Conservation (phyloP, 2,113 vertebrate genomes). For the Geococcyx californianus region DNA sequence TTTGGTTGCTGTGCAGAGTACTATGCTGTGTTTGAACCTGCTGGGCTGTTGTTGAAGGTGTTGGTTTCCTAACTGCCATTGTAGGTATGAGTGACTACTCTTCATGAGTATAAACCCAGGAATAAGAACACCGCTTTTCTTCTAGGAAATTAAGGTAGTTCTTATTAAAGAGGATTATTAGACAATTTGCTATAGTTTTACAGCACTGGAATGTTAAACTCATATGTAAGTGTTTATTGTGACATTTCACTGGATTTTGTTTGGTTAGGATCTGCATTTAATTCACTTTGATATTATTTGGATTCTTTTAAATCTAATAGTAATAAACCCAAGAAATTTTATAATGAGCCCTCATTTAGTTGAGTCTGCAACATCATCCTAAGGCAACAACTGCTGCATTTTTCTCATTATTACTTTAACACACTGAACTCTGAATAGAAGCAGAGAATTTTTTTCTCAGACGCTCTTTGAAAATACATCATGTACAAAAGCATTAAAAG, state of each 20-base stretch:
- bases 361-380: not conserved
- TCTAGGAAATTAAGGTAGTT: not conserved
- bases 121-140: not conserved
- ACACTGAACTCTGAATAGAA: not conserved
- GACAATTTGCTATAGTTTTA: not conserved
- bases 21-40: not conserved
- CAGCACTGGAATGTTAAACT: not conserved
- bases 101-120: not conserved
- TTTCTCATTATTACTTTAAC: slow-evolving; percentile 29
- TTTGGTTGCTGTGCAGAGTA: not conserved
- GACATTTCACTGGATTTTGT: not conserved
- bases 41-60: not conserved
- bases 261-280: not conserved
- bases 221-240: not conserved
- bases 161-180: not conserved
- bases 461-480: not conserved
- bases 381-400: not conserved
- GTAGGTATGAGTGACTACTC: not conserved
- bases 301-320: not conserved
- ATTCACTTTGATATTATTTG: not conserved
- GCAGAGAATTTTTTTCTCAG: not conserved
- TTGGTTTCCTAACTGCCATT: not conserved
- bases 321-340: slow-evolving; percentile 28
- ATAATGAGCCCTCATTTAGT: slow-evolving; percentile 14
- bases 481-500: not conserved